phyloP scores from a whole-genome alignment of 1,140 invertebrate species.

The Lasioglossum albipes region DNA sequence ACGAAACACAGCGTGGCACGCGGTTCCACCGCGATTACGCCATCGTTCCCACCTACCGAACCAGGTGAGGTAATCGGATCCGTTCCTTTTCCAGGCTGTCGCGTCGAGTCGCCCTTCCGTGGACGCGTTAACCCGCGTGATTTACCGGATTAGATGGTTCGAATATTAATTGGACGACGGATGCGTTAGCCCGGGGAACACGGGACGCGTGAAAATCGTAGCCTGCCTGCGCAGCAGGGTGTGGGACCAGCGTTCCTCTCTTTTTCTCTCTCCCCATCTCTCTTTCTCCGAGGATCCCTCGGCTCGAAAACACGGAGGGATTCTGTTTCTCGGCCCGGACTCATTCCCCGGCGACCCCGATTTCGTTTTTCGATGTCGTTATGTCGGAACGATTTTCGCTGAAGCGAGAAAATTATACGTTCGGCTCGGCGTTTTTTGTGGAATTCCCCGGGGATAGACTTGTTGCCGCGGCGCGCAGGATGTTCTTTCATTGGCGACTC shows the following conservation, averaged over 20 bases:
- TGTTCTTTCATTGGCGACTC: neutral
- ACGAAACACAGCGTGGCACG: neutral
- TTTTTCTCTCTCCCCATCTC: no score
- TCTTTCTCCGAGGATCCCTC: no score
- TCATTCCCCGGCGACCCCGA: neutral
- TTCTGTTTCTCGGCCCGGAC: slow-evolving; percentile 26
- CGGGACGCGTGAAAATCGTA: slow-evolving; percentile 46
- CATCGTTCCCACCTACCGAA: slow-evolving; percentile 34
- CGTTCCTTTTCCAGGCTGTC: slow-evolving; percentile 61
- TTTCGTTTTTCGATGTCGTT: slow-evolving; percentile 15
- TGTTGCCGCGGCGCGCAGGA: neutral
- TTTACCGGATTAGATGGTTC: slow-evolving; percentile 61
- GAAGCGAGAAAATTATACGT: slow-evolving; percentile 13
- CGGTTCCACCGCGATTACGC: slow-evolving; percentile 23
- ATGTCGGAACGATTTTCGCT: slow-evolving; percentile 20
- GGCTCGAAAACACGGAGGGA: neutral
- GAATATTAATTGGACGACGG: slow-evolving; percentile 69
- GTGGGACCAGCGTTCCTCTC: slow-evolving; percentile 14
- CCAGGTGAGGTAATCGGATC: slow-evolving; percentile 61
- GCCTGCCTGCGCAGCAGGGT: slow-evolving; percentile 38
- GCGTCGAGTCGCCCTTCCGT: slow-evolving; percentile 42
- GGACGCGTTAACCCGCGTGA: slow-evolving; percentile 36
- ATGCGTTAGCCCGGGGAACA: slow-evolving; percentile 8
- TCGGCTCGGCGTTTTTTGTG: neutral
- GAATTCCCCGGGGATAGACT: neutral